Evolutionary conservation across 2,113 vertebrate genomes (phyloP).

Genomic region (Alouatta palliata): DNA sequence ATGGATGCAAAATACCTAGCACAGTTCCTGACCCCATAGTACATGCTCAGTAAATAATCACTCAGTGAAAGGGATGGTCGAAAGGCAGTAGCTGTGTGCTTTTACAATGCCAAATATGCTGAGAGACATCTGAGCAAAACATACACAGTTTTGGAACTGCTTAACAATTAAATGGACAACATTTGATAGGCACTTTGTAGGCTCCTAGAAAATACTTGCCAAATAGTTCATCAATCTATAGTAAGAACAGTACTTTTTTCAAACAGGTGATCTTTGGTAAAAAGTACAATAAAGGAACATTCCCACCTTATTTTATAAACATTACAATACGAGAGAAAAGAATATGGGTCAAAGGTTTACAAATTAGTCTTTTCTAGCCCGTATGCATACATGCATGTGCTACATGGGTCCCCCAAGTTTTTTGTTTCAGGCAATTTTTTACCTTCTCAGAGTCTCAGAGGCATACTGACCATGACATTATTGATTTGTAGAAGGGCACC

Average conservation of each 20-base stretch:
- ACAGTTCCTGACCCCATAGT: not conserved
- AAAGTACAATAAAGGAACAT: not conserved
- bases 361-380: not conserved
- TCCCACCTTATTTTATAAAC: conserved; percentile 23
- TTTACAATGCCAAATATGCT: not conserved
- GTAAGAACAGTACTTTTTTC: not conserved
- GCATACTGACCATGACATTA: conserved; percentile 8
- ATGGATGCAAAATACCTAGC: not conserved
- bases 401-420: not conserved
- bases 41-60: not conserved
- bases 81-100: not conserved
- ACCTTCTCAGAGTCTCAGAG: not conserved
- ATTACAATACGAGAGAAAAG: not conserved
- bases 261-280: not conserved
- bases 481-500: not conserved
- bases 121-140: not conserved
- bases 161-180: not conserved
- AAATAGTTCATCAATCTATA: not conserved
- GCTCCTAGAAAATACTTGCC: not conserved
- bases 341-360: not conserved
- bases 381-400: not conserved
- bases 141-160: not conserved
- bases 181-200: not conserved
- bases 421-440: not conserved
- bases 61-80: not conserved